A percentile compares a stretch with the other conserved stretches of the same genome.
Conservation (phyloP, 2,797 vertebrate species). For the Furcifer pardalis region DNA sequence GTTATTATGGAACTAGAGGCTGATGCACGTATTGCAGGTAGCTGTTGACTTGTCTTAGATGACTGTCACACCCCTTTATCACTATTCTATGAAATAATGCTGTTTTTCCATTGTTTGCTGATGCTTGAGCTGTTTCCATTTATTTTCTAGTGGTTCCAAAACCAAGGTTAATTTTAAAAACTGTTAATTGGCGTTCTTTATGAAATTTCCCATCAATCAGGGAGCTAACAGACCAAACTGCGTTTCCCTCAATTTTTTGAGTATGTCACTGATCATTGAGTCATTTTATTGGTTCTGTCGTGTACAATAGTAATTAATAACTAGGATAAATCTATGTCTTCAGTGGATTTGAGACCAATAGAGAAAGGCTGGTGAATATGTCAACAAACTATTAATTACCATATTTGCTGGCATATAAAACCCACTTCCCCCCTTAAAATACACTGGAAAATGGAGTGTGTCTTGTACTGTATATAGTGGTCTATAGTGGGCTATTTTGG, state of each 20-base stretch:
- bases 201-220: background rate
- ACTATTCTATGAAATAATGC: background rate
- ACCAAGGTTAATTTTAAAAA: background rate
- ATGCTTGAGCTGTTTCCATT: background rate
- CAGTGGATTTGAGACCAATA: slow-evolving; percentile 31
- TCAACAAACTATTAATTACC: slow-evolving; percentile 45
- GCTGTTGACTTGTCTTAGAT: background rate
- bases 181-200: background rate
- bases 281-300: slow-evolving; percentile 34
- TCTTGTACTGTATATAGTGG: too few relatives aligned
- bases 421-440: too few relatives aligned
- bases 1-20: too few relatives aligned
- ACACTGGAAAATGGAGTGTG: too few relatives aligned
- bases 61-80: background rate
- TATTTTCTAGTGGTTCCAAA: background rate
- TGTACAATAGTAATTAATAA: slow-evolving; percentile 29
- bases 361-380: slow-evolving; percentile 33
- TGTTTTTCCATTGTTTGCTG: background rate
- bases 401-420: too few relatives aligned
- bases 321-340: slow-evolving; percentile 54
- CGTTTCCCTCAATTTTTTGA: slow-evolving; percentile 42
- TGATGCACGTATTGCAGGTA: background rate
- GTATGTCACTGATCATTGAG: slow-evolving; percentile 26
- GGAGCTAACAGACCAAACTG: background rate
- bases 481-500: too few relatives aligned